These are phyloP conservation scores for Thomomys bottae DNA, from an alignment of 2,113 vertebrate species.

Conservation along the genomic window DNA sequence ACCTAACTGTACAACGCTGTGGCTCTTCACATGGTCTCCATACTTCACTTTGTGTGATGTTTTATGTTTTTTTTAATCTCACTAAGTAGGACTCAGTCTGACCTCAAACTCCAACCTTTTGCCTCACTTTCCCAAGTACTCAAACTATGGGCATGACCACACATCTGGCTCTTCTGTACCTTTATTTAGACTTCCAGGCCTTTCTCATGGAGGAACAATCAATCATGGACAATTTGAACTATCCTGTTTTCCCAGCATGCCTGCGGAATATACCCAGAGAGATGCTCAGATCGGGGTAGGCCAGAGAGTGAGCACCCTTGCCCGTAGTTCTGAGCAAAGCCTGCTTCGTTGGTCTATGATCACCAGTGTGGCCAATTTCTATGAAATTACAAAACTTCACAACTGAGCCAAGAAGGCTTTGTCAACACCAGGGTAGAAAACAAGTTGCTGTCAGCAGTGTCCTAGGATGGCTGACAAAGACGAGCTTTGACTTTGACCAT, in stretches of 20 bases:
- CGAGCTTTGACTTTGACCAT: neutral
- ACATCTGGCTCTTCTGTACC: neutral
- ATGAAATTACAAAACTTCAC: neutral
- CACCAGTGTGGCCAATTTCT: neutral
- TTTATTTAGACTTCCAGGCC: neutral
- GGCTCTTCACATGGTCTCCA: neutral
- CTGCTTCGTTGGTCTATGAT: rapidly evolving
- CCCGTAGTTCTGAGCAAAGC: neutral
- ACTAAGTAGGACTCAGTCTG: too few species aligned
- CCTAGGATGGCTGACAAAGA: neutral
- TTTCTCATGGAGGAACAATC: neutral
- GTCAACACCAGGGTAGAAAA: neutral
- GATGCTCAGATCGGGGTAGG: neutral
- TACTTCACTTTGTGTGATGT: too few species aligned
- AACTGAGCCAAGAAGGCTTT: neutral
- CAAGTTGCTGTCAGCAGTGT: neutral
- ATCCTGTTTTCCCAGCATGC: neutral
- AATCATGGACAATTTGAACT: neutral
- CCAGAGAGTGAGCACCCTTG: neutral
- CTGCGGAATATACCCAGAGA: neutral
- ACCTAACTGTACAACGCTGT: neutral
- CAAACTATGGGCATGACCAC: too few species aligned
- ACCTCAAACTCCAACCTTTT: too few species aligned
- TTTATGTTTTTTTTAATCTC: too few species aligned
- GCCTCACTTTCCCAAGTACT: too few species aligned